Base-by-base conservation (phyloP, 2,797 vertebrate species). In the Ceryle rudis region DNA sequence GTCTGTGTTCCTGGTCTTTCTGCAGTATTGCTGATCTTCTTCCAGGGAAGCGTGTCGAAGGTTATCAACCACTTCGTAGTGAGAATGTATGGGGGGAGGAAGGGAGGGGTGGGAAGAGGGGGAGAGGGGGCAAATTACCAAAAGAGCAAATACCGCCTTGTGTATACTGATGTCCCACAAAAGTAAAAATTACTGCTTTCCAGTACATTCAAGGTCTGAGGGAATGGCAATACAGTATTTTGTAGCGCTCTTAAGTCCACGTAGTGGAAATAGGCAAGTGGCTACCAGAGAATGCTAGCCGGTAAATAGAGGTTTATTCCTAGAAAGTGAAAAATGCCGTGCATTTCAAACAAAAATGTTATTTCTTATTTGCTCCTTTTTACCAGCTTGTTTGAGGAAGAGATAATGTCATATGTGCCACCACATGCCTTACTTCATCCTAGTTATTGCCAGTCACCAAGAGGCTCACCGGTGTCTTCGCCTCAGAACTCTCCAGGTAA, bases 371-470 rank as follows among this genome's bases (percentile, higher is more conserved):
- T 62, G 41, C 21, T 83, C 39, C 52, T 90, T 95, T 88, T 92
- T 72, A 25, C 35, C 98, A 99, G 99, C 97, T 98, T 99, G 92
- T 99, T 99, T 98, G 99, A 99, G 98, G 99, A 99, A 97, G 99
- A 99, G 96, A 99, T 99, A 97, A 99, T 99, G 99, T 99, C 99
- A 5, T 99, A 99, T 15, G 98, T 99, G 92, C 99, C 99, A 5
- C 99, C 99, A 96, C 99, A 99, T 97, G 98, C 99, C 95, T 98
- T 99, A 98, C 98, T 99, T 91, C 99, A 99, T 97, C 98, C 99
- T 47, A 99, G 98, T 97, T 99, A 99, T 98, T 99, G 98, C 97
- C 98, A 99, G 95, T 99, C 98, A 64, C 98, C 98, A 3, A 97
- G 98, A 66, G 98, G 98, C 70, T 99, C 98, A 0, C 98, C 98